Evolutionary conservation across 1,140 invertebrate species (phyloP).

Genomic region (Apis cerana): DNA sequence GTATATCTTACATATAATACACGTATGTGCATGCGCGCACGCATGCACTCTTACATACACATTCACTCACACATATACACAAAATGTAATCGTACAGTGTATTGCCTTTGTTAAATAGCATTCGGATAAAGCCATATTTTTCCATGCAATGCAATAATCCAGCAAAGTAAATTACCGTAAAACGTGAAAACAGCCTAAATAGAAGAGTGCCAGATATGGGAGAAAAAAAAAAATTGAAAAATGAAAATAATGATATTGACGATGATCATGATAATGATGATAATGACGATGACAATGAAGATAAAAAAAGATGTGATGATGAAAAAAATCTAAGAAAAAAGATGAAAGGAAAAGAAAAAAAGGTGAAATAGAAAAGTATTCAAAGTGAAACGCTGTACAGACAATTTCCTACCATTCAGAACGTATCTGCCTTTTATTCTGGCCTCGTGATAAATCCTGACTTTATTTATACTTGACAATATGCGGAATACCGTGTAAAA

Average conservation of each 20-base stretch:
- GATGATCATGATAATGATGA: neutral
- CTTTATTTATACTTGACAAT: conserved; percentile 66
- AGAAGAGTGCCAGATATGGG: conserved; percentile 72
- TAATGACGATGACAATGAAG: neutral
- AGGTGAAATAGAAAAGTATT: neutral
- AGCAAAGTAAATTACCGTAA: conserved; percentile 71
- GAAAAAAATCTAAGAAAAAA: neutral
- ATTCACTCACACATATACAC: neutral
- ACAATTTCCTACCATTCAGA: conserved; percentile 57
- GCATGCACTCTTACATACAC: neutral
- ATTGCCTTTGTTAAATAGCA: conserved; percentile 80
- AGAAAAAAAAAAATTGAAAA: conserved; percentile 40
- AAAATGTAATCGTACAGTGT: conserved; percentile 66
- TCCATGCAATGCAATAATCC: conserved; percentile 81
- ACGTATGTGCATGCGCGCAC: neutral
- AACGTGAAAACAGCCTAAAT: conserved; percentile 65
- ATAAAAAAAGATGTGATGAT: neutral
- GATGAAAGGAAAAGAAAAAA: no score
- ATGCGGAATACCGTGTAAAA: conserved; percentile 54
- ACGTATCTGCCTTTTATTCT: conserved; percentile 64
- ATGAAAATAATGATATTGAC: neutral
- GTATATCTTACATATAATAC: neutral
- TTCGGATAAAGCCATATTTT: conserved; percentile 82
- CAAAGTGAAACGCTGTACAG: conserved; percentile 31
- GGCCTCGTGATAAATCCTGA: conserved; percentile 61